These are phyloP conservation scores for Gavialis gangeticus DNA, from an alignment of 2,113 vertebrate genomes.

Conservation along the genomic window DNA sequence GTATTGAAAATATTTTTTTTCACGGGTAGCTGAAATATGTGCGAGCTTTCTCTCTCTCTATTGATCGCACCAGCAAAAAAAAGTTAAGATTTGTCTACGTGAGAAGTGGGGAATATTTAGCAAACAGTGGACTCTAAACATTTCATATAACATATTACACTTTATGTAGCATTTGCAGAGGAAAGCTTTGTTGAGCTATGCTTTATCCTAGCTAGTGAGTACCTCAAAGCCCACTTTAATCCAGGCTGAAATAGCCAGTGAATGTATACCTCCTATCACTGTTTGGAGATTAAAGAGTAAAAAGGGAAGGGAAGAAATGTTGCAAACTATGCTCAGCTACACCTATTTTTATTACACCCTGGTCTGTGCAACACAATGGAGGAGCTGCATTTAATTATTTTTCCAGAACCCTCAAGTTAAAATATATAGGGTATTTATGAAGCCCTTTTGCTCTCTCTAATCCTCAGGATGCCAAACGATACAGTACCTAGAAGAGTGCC, in stretches of 20 bases:
- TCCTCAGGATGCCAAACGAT: neutral
- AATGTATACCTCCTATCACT: neutral
- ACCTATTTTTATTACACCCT: constrained; percentile 2
- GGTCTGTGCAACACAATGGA: neutral
- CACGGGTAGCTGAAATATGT: constrained; percentile 63
- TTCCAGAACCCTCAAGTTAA: constrained; percentile 11
- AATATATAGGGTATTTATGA: constrained; percentile 22
- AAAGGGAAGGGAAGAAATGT: neutral
- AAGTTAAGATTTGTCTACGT: constrained; percentile 73
- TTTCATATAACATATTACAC: constrained; percentile 10
- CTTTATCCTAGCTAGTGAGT: neutral
- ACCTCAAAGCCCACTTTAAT: constrained; percentile 26
- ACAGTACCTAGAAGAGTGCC: neutral
- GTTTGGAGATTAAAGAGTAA: neutral
- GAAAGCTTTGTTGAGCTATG: constrained; percentile 25
- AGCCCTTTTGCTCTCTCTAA: neutral
- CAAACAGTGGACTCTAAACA: constrained; percentile 60
- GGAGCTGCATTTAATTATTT: constrained; percentile 44
- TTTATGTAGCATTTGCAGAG: constrained; percentile 21
- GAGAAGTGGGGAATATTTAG: constrained; percentile 66
- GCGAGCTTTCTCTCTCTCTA: constrained; percentile 72
- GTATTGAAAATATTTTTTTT: constrained; percentile 65
- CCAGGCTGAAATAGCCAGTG: constrained; percentile 24
- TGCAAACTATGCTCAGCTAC: neutral
- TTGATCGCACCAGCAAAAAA: constrained; percentile 61